Evolutionary conservation across 2,888 invertebrate species (phyloP), one percentile per base, ranked within the genome.

Genomic region (Eupithecia exiguata): DNA sequence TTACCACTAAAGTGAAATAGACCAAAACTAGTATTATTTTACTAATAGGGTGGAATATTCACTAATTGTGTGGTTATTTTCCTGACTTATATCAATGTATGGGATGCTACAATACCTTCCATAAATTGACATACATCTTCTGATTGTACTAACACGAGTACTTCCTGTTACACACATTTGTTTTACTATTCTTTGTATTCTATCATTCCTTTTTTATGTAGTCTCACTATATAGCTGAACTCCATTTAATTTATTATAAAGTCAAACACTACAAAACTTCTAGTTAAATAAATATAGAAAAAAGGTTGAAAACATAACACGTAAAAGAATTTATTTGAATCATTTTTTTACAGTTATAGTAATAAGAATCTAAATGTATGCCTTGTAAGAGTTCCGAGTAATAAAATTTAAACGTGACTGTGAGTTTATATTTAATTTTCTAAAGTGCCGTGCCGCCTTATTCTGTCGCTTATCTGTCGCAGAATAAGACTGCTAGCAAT

Each of bases 311-410:
- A 77, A 77, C 63, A 74, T 73, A 63, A 76, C 71, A 78, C 74
- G 68, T 81, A 85, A 83, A 58, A 85, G 83, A 83, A 81, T 80
- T 83, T 82, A 76, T 74, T 71, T 72, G 74, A 76, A 78, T 74
- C 72, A 76, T 76, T 88, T 90, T 89, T 71, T 74, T 71, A 89
- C 87, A 85, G 81, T 80, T 79, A 65, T 89, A 88, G 86, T 83
- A 79, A 78, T 90, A 90, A 90, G 89, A 86, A 88, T 84, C 81
- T 88, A 89, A 58, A 84, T 88, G 78, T 91, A 89, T 86, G 81
- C 86, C 86, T 89, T 89, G 88, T 89, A 92, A 89, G 86, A 88
- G 88, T 88, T 88, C 85, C 87, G 85, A 91, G 89, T 92, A 90
- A 92, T 87, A 84, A 89, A 91, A 90, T 88, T 89, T 86, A 89